These are phyloP conservation scores for Coracopsis vasa DNA, from an alignment of 2,113 vertebrate genomes.

Conservation along the genomic window DNA sequence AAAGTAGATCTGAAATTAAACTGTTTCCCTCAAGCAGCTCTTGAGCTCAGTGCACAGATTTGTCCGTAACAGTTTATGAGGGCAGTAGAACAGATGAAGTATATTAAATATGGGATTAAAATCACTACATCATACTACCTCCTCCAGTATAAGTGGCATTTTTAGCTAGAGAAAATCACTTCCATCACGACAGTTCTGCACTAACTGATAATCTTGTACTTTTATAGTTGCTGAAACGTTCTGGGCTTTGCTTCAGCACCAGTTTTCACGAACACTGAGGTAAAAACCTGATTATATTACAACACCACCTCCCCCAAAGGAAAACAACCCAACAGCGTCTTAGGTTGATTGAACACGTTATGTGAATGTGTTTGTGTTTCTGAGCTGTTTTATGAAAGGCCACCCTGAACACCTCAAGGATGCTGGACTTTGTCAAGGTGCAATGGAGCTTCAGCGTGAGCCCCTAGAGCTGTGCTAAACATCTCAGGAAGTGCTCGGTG, in stretches of 20 bases:
- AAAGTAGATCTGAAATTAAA: background rate
- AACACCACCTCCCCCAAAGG: background rate
- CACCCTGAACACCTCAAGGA: background rate
- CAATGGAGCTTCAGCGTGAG: background rate
- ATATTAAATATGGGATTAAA: background rate
- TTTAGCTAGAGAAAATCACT: background rate
- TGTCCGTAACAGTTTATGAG: background rate
- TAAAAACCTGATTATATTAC: rapidly evolving
- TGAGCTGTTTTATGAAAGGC: background rate
- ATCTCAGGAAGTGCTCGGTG: rapidly evolving
- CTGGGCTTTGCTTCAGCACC: background rate
- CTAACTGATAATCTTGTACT: background rate
- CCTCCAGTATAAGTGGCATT: background rate
- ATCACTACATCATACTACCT: background rate
- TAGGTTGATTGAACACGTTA: background rate
- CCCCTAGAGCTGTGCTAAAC: background rate
- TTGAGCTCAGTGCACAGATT: background rate
- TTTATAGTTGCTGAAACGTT: background rate
- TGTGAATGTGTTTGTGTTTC: rapidly evolving
- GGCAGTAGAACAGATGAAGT: background rate
- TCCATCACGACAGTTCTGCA: background rate
- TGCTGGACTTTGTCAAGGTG: background rate
- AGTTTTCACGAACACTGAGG: background rate
- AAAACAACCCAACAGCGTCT: background rate
- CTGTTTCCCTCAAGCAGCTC: background rate